Evolutionary conservation across 2,113 vertebrate genomes (phyloP).

Genomic region (Fukomys damarensis): DNA sequence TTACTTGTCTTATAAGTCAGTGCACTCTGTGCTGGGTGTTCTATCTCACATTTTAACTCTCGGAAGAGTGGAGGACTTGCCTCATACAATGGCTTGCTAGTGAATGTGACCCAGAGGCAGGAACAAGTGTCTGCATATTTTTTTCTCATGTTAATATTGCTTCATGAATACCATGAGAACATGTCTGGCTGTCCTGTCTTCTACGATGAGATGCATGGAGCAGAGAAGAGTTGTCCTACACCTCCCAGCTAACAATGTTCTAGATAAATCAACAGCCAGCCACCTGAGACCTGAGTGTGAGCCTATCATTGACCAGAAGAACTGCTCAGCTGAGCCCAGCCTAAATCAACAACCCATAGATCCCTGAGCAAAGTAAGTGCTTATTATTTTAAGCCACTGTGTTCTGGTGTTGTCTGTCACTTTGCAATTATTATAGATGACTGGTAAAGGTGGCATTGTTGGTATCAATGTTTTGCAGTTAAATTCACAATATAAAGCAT

Average conservation of each 20-base stretch:
- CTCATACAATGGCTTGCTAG: background rate
- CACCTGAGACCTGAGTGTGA: background rate
- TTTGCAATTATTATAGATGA: background rate
- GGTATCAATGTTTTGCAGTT: background rate
- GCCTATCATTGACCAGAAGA: background rate
- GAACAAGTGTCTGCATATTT: background rate
- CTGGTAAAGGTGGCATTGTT: background rate
- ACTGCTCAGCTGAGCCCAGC: fast-evolving
- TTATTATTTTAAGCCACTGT: background rate
- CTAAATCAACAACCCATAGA: background rate
- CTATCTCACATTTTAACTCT: background rate
- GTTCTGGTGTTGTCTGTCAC: background rate
- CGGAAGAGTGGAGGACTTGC: background rate
- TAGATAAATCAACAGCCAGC: background rate
- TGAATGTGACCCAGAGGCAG: background rate
- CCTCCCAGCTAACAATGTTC: background rate
- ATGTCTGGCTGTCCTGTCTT: background rate
- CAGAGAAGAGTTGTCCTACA: background rate
- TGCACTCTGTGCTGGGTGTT: background rate
- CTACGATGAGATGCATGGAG: background rate
- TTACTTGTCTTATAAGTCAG: background rate
- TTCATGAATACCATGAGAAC: background rate
- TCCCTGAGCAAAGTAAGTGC: background rate
- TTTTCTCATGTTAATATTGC: background rate
- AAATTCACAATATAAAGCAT: background rate